phyloP scores from a whole-genome alignment of 2,113 vertebrate species.

The Lepus europaeus region DNA sequence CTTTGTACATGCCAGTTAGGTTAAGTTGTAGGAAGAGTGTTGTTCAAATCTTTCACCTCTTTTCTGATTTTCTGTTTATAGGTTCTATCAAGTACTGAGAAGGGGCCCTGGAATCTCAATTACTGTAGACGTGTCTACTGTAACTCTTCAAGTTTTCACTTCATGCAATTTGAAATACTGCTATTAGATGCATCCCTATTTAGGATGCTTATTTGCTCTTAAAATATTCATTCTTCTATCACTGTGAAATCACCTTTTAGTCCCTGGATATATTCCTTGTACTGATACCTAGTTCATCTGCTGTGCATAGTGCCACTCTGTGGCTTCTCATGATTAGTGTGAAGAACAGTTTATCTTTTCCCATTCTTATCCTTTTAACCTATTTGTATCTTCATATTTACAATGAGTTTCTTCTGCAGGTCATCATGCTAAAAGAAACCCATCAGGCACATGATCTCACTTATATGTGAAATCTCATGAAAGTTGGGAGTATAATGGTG shows the following conservation, averaged over 20 bases:
- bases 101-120: not conserved
- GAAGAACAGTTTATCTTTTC: not conserved
- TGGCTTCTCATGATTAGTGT: not conserved
- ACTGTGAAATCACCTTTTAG: constrained; percentile 4
- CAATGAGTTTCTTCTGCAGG: not conserved
- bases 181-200: not conserved
- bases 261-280: not conserved
- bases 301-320: not conserved
- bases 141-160: not conserved
- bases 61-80: not conserved
- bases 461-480: no score
- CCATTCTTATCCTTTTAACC: not conserved
- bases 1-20: not conserved
- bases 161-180: not conserved
- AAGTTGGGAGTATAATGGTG: no score
- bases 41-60: not conserved
- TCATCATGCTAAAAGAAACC: no score
- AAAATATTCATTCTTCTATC: not conserved
- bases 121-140: not conserved
- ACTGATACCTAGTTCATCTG: not conserved
- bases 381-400: not conserved
- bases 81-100: not conserved
- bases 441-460: no score
- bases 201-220: constrained; percentile 17
- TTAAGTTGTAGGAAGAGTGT: not conserved